These are phyloP conservation scores for Varroa destructor DNA, from an alignment of 1,140 invertebrate species.

Conservation along the genomic window DNA sequence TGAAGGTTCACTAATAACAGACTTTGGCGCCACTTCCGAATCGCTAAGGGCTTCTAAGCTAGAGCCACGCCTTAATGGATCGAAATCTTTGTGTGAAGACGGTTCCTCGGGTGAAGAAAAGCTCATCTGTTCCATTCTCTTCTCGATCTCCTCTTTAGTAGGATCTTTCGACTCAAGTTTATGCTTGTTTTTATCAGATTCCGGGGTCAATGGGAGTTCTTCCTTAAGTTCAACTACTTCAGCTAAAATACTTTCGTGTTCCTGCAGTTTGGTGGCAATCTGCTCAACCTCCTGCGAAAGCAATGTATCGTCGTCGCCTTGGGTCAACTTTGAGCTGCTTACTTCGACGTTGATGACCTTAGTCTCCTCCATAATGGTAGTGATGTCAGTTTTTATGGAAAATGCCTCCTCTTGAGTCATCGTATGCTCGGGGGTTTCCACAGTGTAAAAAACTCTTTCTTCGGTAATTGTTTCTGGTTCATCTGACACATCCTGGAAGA, in stretches of 20 bases:
- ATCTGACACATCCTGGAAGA: no score
- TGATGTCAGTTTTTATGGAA: no score
- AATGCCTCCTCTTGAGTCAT: no score
- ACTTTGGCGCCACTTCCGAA: not conserved
- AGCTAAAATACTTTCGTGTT: conserved; percentile 3
- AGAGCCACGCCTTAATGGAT: not conserved
- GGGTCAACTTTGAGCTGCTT: no score
- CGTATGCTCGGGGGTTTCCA: no score
- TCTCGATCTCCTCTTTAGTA: conserved; percentile 14
- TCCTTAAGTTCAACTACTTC: not conserved
- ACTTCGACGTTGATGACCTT: no score
- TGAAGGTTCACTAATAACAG: conserved; percentile 4
- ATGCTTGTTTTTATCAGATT: conserved; percentile 2
- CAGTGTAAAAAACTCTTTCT: no score
- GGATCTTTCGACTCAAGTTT: not conserved
- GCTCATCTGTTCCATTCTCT: conserved; percentile 2
- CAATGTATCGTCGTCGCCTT: not conserved
- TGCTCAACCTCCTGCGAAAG: conserved; percentile 16
- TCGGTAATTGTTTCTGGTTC: no score
- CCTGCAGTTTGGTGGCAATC: conserved; percentile 21
- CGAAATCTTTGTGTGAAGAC: conserved; percentile 20
- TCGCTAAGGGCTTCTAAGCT: conserved; percentile 1
- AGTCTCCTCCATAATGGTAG: no score
- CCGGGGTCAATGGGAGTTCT: conserved; percentile 9
- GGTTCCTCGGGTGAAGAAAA: conserved; percentile 21